phyloP scores from a whole-genome alignment of 1,140 invertebrate genomes.

The Heliconius hewitsoni region DNA sequence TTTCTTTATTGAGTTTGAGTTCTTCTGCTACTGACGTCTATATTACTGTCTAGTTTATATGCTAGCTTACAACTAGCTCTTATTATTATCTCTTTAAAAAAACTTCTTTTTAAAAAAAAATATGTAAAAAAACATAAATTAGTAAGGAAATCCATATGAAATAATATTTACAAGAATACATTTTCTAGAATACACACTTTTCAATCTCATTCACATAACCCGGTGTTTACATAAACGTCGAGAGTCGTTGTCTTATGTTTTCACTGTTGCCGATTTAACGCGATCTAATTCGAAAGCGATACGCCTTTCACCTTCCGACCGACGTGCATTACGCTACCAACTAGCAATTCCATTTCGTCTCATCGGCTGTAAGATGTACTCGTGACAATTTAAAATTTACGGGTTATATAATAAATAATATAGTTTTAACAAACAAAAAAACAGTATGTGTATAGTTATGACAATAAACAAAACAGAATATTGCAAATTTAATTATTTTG shows the following conservation, averaged over 20 bases:
- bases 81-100: no score
- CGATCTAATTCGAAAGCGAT: constrained; percentile 75
- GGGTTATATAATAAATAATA: constrained; percentile 17
- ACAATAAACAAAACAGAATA: no score
- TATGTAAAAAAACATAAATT: no score
- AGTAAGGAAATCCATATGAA: not conserved
- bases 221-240: constrained; percentile 48
- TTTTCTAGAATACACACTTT: constrained; percentile 6
- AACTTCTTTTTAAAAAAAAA: no score
- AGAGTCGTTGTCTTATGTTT: constrained; percentile 45
- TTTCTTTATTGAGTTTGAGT: no score
- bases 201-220: constrained; percentile 29
- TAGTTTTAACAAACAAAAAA: no score
- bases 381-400: constrained; percentile 24
- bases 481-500: no score
- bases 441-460: not conserved
- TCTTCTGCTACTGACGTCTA: no score
- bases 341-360: constrained; percentile 24
- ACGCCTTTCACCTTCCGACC: constrained; percentile 68
- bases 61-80: no score
- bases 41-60: no score
- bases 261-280: constrained; percentile 44
- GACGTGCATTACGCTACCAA: constrained; percentile 38
- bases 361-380: not conserved
- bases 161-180: not conserved